A percentile compares a stretch with the other conserved stretches of the same genome.
Conservation (phyloP, 2,888 invertebrate species). For the Griposia aprilina region DNA sequence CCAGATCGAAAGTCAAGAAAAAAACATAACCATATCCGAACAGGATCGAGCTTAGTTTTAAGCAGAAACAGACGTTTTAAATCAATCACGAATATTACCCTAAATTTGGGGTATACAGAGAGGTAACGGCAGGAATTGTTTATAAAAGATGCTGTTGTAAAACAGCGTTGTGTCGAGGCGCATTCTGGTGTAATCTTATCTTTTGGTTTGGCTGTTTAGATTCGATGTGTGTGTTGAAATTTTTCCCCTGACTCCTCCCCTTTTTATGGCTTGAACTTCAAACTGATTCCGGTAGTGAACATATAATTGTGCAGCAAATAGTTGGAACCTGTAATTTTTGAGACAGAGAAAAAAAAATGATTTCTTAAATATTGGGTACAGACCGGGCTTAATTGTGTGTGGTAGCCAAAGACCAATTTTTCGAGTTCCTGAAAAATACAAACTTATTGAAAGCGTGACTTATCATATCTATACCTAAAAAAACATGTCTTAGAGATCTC, state of each 20-base stretch:
- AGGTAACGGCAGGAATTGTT: conserved; percentile 53
- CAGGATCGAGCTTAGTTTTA: conserved; percentile 58
- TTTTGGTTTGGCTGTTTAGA: conserved; percentile 18
- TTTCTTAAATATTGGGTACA: too few relatives aligned
- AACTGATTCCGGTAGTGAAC: too few relatives aligned
- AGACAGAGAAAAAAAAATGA: too few relatives aligned
- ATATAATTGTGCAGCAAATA: too few relatives aligned
- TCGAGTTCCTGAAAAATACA: too few relatives aligned
- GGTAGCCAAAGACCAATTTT: too few relatives aligned
- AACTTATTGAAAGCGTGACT: too few relatives aligned
- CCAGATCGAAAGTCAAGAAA: conserved; percentile 60
- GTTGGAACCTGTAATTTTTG: too few relatives aligned
- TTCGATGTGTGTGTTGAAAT: conserved; percentile 23
- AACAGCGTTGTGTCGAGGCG: conserved; percentile 48
- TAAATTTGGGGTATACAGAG: conserved; percentile 39
- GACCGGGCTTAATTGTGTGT: too few relatives aligned
- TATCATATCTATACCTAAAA: too few relatives aligned
- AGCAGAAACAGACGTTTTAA: conserved; percentile 55
- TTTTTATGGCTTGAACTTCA: too few relatives aligned
- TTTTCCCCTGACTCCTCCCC: neutral
- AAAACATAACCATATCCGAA: conserved; percentile 53
- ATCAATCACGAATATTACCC: conserved; percentile 53
- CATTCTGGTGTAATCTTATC: conserved; percentile 25
- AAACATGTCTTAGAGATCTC: too few relatives aligned
- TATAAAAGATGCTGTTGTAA: conserved; percentile 19